phyloP scores from a whole-genome alignment of 2,888 invertebrate genomes.

The Aphidius colemani region DNA sequence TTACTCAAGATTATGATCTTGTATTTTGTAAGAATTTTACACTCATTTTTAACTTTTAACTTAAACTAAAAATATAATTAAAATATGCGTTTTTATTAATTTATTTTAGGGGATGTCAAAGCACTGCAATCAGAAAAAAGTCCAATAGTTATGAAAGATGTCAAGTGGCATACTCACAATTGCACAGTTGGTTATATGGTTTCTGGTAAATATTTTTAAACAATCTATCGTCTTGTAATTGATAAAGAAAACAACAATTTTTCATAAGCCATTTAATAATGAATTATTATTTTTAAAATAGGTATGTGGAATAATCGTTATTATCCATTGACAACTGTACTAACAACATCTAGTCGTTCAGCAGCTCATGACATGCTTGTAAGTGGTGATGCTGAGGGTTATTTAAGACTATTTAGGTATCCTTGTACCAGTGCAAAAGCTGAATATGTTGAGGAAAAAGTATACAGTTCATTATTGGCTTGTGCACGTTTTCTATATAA shows the following conservation, averaged over 20 bases:
- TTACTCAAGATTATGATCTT: conserved; percentile 87
- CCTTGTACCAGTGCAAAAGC: conserved; percentile 85
- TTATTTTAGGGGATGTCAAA: conserved; percentile 80
- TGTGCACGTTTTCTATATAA: conserved; percentile 83
- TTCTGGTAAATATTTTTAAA: conserved; percentile 66
- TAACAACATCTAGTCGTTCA: conserved; percentile 81
- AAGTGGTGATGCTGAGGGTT: conserved; percentile 88
- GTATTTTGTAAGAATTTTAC: conserved; percentile 75
- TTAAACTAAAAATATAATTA: background rate
- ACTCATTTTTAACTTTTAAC: background rate
- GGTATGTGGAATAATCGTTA: conserved; percentile 90
- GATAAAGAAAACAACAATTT: background rate
- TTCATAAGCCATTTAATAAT: conserved; percentile 3
- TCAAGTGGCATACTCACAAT: conserved; percentile 87
- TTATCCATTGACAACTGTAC: conserved; percentile 82
- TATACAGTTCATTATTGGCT: conserved; percentile 82
- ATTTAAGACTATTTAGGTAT: conserved; percentile 83
- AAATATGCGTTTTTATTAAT: conserved; percentile 4
- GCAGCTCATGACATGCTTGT: conserved; percentile 82
- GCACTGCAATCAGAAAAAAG: conserved; percentile 85
- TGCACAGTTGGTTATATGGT: conserved; percentile 86
- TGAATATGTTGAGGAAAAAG: conserved; percentile 86
- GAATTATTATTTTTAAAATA: conserved; percentile 45
- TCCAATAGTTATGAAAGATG: conserved; percentile 87
- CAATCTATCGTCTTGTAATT: background rate